phyloP scores from a whole-genome alignment of 2,888 invertebrate species.

The Sphaerophoria taeniata region DNA sequence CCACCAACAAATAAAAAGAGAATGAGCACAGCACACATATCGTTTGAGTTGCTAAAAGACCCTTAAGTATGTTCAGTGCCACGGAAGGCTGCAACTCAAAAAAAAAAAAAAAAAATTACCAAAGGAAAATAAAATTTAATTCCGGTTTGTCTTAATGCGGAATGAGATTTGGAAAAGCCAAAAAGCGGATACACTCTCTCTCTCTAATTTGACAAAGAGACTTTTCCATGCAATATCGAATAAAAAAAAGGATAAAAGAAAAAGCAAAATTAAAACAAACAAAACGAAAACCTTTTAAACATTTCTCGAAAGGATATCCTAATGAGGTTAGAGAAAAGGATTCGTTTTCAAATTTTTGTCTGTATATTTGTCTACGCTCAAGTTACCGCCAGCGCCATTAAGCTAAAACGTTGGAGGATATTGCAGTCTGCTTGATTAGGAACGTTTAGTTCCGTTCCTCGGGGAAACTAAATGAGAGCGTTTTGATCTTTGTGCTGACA shows the following conservation, averaged over 20 bases:
- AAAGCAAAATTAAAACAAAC: background rate
- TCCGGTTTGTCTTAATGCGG: constrained; percentile 23
- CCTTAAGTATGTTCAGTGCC: constrained; percentile 7
- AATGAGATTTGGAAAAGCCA: constrained; percentile 32
- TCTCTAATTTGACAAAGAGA: constrained; percentile 11
- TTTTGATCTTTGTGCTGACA: background rate
- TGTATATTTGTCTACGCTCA: too few relatives aligned
- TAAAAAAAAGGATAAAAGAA: too few relatives aligned
- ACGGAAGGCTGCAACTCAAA: background rate
- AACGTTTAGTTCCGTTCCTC: background rate
- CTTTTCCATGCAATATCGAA: constrained; percentile 20
- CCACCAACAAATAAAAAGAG: too few relatives aligned
- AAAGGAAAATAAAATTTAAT: background rate
- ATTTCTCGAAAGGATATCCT: constrained; percentile 19
- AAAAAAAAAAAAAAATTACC: background rate
- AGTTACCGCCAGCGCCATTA: background rate
- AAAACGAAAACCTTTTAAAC: constrained; percentile 2
- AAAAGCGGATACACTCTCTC: constrained; percentile 33
- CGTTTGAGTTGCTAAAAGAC: background rate
- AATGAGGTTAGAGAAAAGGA: constrained; percentile 29
- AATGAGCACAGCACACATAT: too few relatives aligned
- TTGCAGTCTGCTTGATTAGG: constrained; percentile 26
- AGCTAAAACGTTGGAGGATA: background rate
- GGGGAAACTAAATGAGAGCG: constrained; percentile 6
- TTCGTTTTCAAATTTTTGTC: background rate